A percentile compares a stretch with the other conserved stretches of the same genome.
These are phyloP conservation scores for Cyprinella venusta DNA, from an alignment of 2,797 vertebrate genomes.

Conservation along the genomic window DNA sequence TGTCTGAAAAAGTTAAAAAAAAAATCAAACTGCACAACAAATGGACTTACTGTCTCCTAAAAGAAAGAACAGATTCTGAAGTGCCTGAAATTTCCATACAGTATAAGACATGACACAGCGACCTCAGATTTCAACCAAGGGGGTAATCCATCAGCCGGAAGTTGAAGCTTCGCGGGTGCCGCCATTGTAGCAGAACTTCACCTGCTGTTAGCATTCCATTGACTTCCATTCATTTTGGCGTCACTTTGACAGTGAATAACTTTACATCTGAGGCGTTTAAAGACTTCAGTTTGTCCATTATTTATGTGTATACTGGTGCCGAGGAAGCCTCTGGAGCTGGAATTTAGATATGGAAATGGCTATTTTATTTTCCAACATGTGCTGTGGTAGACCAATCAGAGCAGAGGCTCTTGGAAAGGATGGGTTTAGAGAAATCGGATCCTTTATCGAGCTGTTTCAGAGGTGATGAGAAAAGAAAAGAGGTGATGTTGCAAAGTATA, in stretches of 20 bases:
- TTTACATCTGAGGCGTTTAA: no score
- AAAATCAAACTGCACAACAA: no score
- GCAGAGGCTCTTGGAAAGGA: neutral
- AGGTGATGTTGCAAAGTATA: neutral
- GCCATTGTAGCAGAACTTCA: no score
- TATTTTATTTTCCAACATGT: neutral
- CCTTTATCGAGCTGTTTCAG: neutral
- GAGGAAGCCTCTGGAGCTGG: neutral
- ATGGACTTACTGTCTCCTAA: neutral
- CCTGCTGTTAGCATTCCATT: no score
- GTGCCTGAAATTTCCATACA: neutral
- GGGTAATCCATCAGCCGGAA: no score
- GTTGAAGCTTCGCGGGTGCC: rapidly evolving
- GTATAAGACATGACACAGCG: no score
- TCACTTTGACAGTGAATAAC: no score
- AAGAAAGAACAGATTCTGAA: neutral
- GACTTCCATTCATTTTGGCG: no score
- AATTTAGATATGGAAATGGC: neutral
- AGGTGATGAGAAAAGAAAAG: neutral
- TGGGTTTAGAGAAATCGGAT: neutral
- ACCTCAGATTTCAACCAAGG: no score
- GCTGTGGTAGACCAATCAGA: neutral
- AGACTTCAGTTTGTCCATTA: no score
- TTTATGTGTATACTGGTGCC: neutral
- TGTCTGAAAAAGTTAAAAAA: no score